Percentiles rank a stretch among this genome's conserved stretches.
phyloP scores from a whole-genome alignment of 2,888 invertebrate species.

The Pristionchus entomophagus region DNA sequence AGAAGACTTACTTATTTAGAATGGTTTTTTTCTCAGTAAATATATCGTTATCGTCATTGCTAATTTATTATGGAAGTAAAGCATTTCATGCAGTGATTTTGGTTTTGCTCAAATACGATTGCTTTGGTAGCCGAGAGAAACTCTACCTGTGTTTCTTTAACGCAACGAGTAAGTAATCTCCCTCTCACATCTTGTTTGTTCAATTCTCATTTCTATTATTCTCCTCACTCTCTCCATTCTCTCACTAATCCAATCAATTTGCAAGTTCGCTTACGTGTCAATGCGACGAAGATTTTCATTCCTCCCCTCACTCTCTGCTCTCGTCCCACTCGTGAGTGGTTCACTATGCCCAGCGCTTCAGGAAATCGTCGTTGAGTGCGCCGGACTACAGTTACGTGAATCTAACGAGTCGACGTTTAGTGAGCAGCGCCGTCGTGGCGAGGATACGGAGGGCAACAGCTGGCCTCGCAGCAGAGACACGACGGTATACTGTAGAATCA shows the following conservation, averaged over 20 bases:
- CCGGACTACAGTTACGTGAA: not conserved
- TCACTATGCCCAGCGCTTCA: not conserved
- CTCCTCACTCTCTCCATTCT: too few species aligned
- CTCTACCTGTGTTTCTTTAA: too few species aligned
- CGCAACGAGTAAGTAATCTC: too few species aligned
- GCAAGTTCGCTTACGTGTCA: not conserved
- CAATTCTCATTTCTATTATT: too few species aligned
- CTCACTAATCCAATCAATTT: not conserved
- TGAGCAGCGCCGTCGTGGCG: conserved; percentile 15
- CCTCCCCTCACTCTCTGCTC: not conserved
- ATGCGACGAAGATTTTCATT: not conserved
- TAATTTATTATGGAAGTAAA: too few species aligned
- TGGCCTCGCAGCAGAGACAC: not conserved
- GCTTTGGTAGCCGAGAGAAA: too few species aligned
- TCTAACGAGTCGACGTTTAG: not conserved
- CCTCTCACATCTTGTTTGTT: too few species aligned
- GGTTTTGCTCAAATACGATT: too few species aligned
- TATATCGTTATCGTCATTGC: too few species aligned
- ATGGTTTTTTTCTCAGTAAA: too few species aligned
- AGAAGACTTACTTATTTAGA: too few species aligned
- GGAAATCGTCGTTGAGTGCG: not conserved
- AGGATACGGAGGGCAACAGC: not conserved
- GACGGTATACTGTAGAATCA: not conserved
- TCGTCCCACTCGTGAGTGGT: conserved; percentile 9
- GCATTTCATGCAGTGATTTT: too few species aligned